Evolutionary conservation across 2,888 invertebrate genomes (phyloP).

Genomic region (Lycia hirtaria): DNA sequence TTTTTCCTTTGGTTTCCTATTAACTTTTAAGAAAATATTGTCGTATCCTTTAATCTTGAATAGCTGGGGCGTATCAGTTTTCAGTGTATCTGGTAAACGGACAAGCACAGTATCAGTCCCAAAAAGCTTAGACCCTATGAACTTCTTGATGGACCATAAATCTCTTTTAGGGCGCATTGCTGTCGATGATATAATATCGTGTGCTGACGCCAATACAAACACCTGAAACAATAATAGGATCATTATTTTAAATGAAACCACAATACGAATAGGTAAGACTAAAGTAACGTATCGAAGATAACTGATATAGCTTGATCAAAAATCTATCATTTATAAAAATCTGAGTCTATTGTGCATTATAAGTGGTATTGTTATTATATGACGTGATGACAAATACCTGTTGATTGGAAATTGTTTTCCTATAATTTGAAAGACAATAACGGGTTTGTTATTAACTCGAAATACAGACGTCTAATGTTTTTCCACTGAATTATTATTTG

Average conservation of each 20-base stretch:
- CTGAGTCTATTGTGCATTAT: neutral
- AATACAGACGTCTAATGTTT: too few species aligned
- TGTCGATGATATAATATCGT: conserved; percentile 44
- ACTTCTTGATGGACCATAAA: conserved; percentile 44
- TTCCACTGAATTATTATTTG: too few species aligned
- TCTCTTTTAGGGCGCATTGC: conserved; percentile 48
- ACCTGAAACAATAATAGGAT: conserved; percentile 52
- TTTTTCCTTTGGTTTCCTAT: conserved; percentile 8
- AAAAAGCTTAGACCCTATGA: conserved; percentile 44
- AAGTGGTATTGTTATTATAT: neutral
- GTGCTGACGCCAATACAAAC: conserved; percentile 48
- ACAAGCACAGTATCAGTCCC: conserved; percentile 32
- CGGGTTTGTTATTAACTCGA: too few species aligned
- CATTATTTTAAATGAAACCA: neutral
- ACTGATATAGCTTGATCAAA: neutral
- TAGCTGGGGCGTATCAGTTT: conserved; percentile 40
- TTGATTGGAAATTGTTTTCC: too few species aligned
- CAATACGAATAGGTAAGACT: too few species aligned
- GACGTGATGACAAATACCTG: neutral
- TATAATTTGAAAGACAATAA: too few species aligned
- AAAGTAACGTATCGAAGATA: neutral
- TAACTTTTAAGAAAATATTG: conserved; percentile 49
- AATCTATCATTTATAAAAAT: neutral
- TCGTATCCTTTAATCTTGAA: conserved; percentile 51
- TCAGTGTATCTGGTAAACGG: conserved; percentile 13